phyloP scores from a whole-genome alignment of 2,113 vertebrate species.

The Siphamia tubifer region DNA sequence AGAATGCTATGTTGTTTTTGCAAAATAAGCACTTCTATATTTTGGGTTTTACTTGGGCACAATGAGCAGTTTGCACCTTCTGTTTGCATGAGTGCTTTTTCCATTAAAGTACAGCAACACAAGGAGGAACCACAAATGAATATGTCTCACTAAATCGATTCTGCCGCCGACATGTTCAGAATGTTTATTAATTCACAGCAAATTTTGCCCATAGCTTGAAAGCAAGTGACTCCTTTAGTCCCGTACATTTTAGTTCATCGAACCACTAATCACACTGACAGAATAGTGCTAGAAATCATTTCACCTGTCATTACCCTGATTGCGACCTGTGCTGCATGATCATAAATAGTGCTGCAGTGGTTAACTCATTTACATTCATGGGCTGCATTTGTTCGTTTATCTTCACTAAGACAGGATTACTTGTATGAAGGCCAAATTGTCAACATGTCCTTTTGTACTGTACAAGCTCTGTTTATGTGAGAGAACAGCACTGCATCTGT shows the following conservation, averaged over 20 bases:
- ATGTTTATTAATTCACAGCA: constrained; percentile 59
- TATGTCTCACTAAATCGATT: constrained; percentile 65
- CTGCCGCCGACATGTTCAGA: constrained; percentile 54
- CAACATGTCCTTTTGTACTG: constrained; percentile 22
- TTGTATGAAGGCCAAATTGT: constrained; percentile 24
- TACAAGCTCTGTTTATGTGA: constrained; percentile 3
- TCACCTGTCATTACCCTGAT: constrained; percentile 60
- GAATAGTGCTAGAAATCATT: constrained; percentile 38
- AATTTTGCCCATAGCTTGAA: constrained; percentile 42
- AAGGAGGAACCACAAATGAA: constrained; percentile 58
- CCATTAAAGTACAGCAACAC: constrained; percentile 62
- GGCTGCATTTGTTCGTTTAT: constrained; percentile 30
- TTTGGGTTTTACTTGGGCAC: constrained; percentile 12
- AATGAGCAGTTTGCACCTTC: constrained; percentile 40
- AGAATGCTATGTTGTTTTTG: constrained; percentile 7
- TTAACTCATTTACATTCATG: constrained; percentile 50
- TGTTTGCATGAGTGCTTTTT: constrained; percentile 66
- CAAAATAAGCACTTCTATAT: constrained; percentile 21
- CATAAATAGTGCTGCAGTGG: constrained; percentile 35
- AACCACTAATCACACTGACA: constrained; percentile 41
- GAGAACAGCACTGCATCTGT: neutral
- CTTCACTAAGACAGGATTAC: constrained; percentile 30
- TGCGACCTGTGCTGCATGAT: constrained; percentile 22
- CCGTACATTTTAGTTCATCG: constrained; percentile 36
- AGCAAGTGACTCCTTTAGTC: constrained; percentile 31